A percentile compares a stretch with the other conserved stretches of the same genome.
These are phyloP conservation scores for Streptopelia turtur DNA, from an alignment of 2,797 vertebrate species.

Conservation along the genomic window DNA sequence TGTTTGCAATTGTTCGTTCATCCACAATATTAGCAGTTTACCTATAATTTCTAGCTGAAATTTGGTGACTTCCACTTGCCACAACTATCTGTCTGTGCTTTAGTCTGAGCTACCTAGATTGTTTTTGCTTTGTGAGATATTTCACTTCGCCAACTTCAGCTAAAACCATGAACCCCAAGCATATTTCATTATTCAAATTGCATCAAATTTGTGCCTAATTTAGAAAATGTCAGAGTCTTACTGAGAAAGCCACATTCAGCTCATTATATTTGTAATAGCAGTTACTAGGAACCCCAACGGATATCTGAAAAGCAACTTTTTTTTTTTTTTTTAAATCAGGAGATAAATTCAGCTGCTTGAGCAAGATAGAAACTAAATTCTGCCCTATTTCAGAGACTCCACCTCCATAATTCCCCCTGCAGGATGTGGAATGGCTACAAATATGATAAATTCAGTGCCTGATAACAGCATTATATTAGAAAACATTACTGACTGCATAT, in stretches of 20 bases:
- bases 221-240: background rate
- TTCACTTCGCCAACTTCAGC: background rate
- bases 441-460: background rate
- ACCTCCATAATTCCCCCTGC: background rate
- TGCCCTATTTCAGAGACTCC: background rate
- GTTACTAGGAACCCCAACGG: background rate
- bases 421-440: background rate
- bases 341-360: background rate
- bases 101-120: background rate
- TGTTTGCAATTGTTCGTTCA: background rate
- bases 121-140: background rate
- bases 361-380: conserved; percentile 2
- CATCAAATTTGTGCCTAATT: background rate
- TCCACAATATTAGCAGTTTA: background rate
- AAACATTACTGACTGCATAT: background rate
- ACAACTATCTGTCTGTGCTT: background rate
- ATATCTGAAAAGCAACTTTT: background rate
- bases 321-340: background rate
- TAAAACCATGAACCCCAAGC: background rate
- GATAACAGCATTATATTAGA: background rate
- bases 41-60: background rate
- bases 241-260: background rate
- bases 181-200: background rate
- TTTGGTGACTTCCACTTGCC: background rate
- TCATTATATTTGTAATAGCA: background rate